A percentile compares a stretch with the other conserved stretches of the same genome.
These are phyloP conservation scores for Halcyon malimbica DNA, from an alignment of 2,113 vertebrate species.

Conservation along the genomic window DNA sequence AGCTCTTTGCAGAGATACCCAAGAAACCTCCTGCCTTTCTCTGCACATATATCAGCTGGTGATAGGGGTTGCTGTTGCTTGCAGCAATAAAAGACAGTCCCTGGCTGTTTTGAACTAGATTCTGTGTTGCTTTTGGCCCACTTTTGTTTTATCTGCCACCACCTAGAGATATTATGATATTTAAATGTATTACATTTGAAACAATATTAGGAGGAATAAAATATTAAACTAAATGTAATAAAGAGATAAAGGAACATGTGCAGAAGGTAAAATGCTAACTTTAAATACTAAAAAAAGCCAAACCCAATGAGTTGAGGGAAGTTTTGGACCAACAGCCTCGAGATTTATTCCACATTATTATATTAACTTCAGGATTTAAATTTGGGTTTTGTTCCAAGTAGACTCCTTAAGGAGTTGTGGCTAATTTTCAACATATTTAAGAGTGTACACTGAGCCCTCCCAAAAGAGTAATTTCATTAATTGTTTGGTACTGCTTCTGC, in stretches of 20 bases:
- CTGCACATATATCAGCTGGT: background rate
- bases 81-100: background rate
- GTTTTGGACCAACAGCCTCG: background rate
- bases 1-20: background rate
- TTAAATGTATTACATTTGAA: background rate
- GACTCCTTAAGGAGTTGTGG: conserved; percentile 36
- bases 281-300: background rate
- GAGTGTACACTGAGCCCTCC: conserved; percentile 50
- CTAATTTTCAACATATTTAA: conserved; percentile 58
- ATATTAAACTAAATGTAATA: background rate
- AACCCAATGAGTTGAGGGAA: background rate
- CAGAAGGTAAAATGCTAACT: background rate
- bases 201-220: background rate
- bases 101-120: background rate
- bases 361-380: conserved; percentile 59
- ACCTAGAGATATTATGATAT: background rate
- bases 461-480: conserved; percentile 65
- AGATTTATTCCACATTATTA: conserved; percentile 47
- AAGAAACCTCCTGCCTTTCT: background rate
- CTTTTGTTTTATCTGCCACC: background rate
- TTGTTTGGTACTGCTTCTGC: conserved; percentile 30
- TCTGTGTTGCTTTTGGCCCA: background rate
- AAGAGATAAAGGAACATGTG: background rate
- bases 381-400: conserved; percentile 41
- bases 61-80: background rate